Conservation (phyloP, 2,888 invertebrate genomes). For the Sympetrum striolatum region DNA sequence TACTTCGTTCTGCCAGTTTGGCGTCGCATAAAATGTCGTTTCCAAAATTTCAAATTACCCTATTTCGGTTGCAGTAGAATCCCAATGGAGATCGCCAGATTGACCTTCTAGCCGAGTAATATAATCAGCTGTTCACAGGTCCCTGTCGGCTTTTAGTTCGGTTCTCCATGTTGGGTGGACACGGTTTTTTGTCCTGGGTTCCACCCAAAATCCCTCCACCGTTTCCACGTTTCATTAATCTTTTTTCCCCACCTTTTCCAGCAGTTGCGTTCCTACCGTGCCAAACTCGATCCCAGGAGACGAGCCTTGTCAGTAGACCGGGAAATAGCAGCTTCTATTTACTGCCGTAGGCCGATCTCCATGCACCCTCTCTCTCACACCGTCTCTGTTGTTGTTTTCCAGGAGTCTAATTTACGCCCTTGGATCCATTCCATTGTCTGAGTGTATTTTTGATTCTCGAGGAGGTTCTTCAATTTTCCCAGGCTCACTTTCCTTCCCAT, state of each 20-base stretch:
- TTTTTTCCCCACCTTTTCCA: neutral
- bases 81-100: too few species aligned
- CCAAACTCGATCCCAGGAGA: neutral
- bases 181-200: too few species aligned
- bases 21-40: too few species aligned
- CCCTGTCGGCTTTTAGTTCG: too few species aligned
- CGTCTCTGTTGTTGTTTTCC: neutral
- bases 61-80: too few species aligned
- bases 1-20: too few species aligned
- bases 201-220: neutral
- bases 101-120: too few species aligned
- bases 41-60: too few species aligned
- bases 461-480: neutral
- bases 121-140: too few species aligned
- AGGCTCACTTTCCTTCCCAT: neutral
- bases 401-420: constrained; percentile 28
- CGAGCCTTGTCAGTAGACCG: neutral
- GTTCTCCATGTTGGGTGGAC: too few species aligned
- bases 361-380: neutral
- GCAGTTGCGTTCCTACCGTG: neutral
- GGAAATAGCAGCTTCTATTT: neutral
- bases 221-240: neutral
- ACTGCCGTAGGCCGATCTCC: neutral
- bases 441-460: constrained; percentile 29
- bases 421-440: constrained; percentile 42